Evolutionary conservation across 2,888 invertebrate genomes (phyloP).

Genomic region (Scaptodrosophila latifasciaeformis): DNA sequence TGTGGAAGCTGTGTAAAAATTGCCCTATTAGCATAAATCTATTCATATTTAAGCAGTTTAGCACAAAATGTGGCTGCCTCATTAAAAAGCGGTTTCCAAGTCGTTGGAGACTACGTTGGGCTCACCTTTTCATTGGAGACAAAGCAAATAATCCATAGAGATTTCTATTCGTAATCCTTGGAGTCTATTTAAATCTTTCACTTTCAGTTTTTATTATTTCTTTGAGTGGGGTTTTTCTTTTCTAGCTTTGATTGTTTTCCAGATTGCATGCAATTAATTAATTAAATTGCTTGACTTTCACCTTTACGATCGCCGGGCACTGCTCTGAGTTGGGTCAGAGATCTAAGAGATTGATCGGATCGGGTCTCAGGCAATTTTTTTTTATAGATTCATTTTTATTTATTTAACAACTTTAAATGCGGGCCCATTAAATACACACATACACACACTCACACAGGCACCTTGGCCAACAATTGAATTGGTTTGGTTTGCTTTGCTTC

Average conservation of each 20-base stretch:
- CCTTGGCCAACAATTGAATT: constrained; percentile 18
- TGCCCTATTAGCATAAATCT: constrained; percentile 41
- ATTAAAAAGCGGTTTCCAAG: constrained; percentile 33
- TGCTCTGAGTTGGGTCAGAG: too few relatives aligned
- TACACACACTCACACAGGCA: neutral
- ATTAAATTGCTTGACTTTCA: constrained; percentile 64
- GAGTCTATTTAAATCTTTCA: too few relatives aligned
- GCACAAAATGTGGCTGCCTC: constrained; percentile 31
- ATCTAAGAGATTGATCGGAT: too few relatives aligned
- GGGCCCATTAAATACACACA: constrained; percentile 11
- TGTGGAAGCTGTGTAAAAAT: constrained; percentile 19
- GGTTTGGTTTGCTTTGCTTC: too few relatives aligned
- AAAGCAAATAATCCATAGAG: too few relatives aligned
- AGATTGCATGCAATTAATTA: constrained; percentile 60
- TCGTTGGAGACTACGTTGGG: too few relatives aligned
- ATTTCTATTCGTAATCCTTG: too few relatives aligned
- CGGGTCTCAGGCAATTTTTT: too few relatives aligned
- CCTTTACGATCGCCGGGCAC: too few relatives aligned
- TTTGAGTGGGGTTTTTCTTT: too few relatives aligned
- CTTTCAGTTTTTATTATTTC: neutral
- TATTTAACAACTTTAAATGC: constrained; percentile 31
- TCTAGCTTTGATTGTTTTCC: neutral
- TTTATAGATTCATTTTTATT: constrained; percentile 41
- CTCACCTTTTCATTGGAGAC: too few relatives aligned
- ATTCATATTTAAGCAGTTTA: constrained; percentile 34